Percentiles rank a stretch among this genome's conserved stretches.
Evolutionary conservation across 2,888 invertebrate species (phyloP).

Genomic region (Alsophila aescularia): DNA sequence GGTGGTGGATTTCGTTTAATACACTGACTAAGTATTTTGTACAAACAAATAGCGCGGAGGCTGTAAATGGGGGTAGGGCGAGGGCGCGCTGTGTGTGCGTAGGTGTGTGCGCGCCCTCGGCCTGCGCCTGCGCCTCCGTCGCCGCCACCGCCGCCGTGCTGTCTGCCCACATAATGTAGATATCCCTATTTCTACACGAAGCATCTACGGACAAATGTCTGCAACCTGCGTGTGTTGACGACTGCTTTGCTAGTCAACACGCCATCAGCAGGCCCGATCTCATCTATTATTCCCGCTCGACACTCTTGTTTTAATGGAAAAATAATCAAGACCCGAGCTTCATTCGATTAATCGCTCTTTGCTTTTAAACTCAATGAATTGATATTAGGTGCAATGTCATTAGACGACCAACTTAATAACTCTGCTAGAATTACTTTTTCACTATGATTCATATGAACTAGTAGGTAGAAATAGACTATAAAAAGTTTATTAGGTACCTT

Average conservation of each 20-base stretch:
- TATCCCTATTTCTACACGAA: slow-evolving; percentile 2
- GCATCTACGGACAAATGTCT: slow-evolving; percentile 23
- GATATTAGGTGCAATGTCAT: slow-evolving; percentile 42
- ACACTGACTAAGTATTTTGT: slow-evolving; percentile 70
- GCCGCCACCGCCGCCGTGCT: slow-evolving; percentile 51
- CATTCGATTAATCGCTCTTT: slow-evolving; percentile 66
- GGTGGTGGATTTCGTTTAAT: slow-evolving; percentile 85
- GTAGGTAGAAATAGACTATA: slow-evolving; percentile 2
- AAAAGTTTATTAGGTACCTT: neutral
- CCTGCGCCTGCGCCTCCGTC: slow-evolving; percentile 41
- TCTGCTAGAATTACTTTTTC: slow-evolving; percentile 20
- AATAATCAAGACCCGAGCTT: slow-evolving; percentile 67
- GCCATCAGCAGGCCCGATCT: slow-evolving; percentile 54
- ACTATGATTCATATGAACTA: slow-evolving; percentile 15
- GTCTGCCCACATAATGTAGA: slow-evolving; percentile 37
- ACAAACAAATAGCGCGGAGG: slow-evolving; percentile 42
- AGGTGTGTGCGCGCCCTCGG: slow-evolving; percentile 67
- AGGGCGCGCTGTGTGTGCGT: slow-evolving; percentile 73
- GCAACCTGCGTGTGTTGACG: slow-evolving; percentile 48
- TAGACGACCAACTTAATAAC: slow-evolving; percentile 31
- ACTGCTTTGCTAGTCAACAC: slow-evolving; percentile 55
- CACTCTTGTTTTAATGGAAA: slow-evolving; percentile 64
- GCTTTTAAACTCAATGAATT: slow-evolving; percentile 58
- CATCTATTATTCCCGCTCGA: slow-evolving; percentile 62
- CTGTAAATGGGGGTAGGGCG: slow-evolving; percentile 45